A percentile compares a stretch with the other conserved stretches of the same genome.
Conservation (phyloP, 2,888 invertebrate genomes). For the Agriotes lineatus region DNA sequence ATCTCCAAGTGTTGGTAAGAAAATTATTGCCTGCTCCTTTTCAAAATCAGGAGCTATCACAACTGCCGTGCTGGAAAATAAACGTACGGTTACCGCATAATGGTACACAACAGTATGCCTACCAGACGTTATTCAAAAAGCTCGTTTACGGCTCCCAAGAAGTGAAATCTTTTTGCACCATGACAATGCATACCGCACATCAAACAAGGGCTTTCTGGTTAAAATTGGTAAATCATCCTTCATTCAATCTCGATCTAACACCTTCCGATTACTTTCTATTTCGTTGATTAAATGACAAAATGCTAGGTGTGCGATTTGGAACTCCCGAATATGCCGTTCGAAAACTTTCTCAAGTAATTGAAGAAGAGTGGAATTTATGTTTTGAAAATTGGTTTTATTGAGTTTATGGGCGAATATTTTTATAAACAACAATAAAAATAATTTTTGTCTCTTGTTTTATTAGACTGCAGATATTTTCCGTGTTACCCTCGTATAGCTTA, state of each 20-base stretch:
- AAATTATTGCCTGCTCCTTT: not conserved
- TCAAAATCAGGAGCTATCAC: not conserved
- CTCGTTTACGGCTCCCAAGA: not conserved
- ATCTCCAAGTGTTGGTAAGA: conserved; percentile 1
- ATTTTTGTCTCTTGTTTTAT: too few species aligned
- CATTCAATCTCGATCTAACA: not conserved
- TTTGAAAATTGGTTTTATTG: too few species aligned
- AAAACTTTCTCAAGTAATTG: too few species aligned
- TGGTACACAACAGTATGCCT: conserved; percentile 4
- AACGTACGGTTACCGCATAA: conserved; percentile 5
- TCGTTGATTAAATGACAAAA: too few species aligned
- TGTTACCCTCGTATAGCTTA: too few species aligned
- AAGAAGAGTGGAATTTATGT: too few species aligned
- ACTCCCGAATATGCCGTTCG: not conserved
- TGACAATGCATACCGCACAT: not conserved
- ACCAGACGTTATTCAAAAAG: not conserved
- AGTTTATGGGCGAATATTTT: too few species aligned
- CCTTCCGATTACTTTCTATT: not conserved
- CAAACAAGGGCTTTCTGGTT: not conserved
- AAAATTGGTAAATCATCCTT: conserved; percentile 9
- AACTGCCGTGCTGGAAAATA: not conserved
- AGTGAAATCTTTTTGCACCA: conserved; percentile 4
- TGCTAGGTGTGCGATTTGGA: too few species aligned
- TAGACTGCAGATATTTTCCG: too few species aligned
- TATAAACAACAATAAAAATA: too few species aligned